Evolutionary conservation across 2,888 invertebrate species (phyloP).

Genomic region (Thecophora atra): DNA sequence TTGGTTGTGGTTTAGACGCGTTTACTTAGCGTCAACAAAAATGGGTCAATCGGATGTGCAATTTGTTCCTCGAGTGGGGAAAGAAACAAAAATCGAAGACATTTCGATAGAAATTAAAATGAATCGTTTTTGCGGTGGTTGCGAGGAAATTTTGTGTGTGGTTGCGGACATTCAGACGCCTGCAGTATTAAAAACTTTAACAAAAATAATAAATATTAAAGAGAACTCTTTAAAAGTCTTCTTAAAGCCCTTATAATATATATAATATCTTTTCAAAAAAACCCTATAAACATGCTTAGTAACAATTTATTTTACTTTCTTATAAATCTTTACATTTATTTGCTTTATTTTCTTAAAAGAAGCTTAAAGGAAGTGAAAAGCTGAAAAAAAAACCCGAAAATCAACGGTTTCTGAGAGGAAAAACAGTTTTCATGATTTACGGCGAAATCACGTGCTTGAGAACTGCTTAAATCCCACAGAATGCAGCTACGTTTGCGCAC

Average conservation of each 20-base stretch:
- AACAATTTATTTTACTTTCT: too few species aligned
- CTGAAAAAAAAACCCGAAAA: neutral
- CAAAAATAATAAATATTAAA: too few species aligned
- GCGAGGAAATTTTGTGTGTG: neutral
- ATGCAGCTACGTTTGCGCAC: neutral
- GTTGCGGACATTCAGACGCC: neutral
- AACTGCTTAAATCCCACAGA: constrained; percentile 7
- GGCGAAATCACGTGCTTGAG: constrained; percentile 25
- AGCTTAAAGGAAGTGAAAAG: neutral
- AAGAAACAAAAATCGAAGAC: constrained; percentile 10
- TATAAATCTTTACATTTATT: too few species aligned
- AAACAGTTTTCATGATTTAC: constrained; percentile 11
- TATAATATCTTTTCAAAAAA: too few species aligned
- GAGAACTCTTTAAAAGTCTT: too few species aligned
- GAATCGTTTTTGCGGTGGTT: neutral
- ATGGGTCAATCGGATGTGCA: constrained; percentile 23
- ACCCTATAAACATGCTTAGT: too few species aligned
- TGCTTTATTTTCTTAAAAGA: too few species aligned
- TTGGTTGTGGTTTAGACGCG: neutral
- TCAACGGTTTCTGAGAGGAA: neutral
- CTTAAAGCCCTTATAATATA: too few species aligned
- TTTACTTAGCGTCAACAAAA: neutral
- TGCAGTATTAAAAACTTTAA: too few species aligned
- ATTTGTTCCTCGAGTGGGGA: constrained; percentile 1
- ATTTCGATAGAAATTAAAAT: constrained; percentile 21